phyloP scores from a whole-genome alignment of 2,113 vertebrate species.

The Osmerus mordax region DNA sequence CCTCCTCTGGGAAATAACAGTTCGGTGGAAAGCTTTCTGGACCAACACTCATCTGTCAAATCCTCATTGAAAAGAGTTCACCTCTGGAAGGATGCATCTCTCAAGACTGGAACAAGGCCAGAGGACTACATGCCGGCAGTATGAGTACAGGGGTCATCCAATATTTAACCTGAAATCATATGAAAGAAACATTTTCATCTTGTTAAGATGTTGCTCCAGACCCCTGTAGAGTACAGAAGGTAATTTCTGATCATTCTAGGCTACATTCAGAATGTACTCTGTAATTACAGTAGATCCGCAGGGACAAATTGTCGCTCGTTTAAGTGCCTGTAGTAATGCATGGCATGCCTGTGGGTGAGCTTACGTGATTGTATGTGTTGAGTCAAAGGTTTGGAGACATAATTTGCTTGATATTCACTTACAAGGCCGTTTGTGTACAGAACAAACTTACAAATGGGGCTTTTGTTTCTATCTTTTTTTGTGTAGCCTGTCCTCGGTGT shows the following conservation, averaged over 20 bases:
- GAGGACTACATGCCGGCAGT: too few species aligned
- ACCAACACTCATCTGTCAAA: too few species aligned
- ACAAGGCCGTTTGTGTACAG: not conserved
- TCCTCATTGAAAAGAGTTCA: too few species aligned
- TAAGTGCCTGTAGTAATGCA: conserved; percentile 9
- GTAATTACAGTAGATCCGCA: conserved; percentile 51
- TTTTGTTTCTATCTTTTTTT: too few species aligned
- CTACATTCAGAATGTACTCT: conserved; percentile 35
- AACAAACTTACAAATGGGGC: too few species aligned
- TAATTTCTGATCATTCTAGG: conserved; percentile 27
- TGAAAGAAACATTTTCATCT: not conserved
- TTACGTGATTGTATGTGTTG: not conserved
- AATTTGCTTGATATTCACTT: conserved; percentile 20
- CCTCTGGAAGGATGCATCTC: too few species aligned
- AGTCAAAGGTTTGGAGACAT: conserved; percentile 10
- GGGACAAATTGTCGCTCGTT: conserved; percentile 35
- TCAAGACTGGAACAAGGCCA: too few species aligned
- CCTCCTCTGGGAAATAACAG: too few species aligned
- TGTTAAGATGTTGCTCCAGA: conserved; percentile 23
- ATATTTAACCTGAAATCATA: too few species aligned
- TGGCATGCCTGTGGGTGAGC: conserved; percentile 28
- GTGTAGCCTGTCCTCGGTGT: too few species aligned
- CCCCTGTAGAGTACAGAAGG: conserved; percentile 21
- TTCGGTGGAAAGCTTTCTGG: too few species aligned
- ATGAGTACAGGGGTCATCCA: too few species aligned